These are phyloP conservation scores for Drosophila melanogaster DNA, from an alignment of 1,140 invertebrate genomes.

Conservation along the genomic window DNA sequence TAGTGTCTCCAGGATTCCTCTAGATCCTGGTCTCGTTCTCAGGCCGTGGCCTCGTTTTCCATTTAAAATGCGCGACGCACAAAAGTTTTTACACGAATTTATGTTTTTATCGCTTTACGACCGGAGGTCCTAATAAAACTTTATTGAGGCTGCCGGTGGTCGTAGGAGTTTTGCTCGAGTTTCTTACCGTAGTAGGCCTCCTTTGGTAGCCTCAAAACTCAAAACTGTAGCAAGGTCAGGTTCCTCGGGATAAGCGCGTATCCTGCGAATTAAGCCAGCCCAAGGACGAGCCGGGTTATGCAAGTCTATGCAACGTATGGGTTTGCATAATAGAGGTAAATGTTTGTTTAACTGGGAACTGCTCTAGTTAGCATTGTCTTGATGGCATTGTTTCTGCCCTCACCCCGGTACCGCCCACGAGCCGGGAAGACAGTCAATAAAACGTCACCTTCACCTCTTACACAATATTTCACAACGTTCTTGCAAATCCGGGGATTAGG, in stretches of 20 bases:
- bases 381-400: constrained; percentile 35
- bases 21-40: constrained; percentile 43
- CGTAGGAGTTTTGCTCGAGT: constrained; percentile 59
- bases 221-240: constrained; percentile 68
- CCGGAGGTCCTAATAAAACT: constrained; percentile 67
- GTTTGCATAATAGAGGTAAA: constrained; percentile 76
- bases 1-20: constrained; percentile 13
- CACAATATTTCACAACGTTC: constrained; percentile 71
- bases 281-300: constrained; percentile 72
- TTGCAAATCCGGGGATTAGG: constrained; percentile 71
- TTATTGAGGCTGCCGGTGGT: constrained; percentile 61
- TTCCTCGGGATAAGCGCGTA: neutral
- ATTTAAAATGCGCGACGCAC: constrained; percentile 68
- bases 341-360: constrained; percentile 69
- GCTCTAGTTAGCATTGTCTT: constrained; percentile 74
- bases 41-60: constrained; percentile 60
- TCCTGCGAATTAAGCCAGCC: constrained; percentile 43
- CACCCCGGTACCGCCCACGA: constrained; percentile 65
- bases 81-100: constrained; percentile 72
- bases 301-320: constrained; percentile 77
- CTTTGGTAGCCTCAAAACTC: constrained; percentile 71
- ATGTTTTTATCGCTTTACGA: constrained; percentile 80
- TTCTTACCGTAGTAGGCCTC: constrained; percentile 60
- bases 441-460: constrained; percentile 57
- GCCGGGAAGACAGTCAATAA: constrained; percentile 51